Conservation (phyloP, 2,888 invertebrate species). For the Zhengitettix transpicula region DNA sequence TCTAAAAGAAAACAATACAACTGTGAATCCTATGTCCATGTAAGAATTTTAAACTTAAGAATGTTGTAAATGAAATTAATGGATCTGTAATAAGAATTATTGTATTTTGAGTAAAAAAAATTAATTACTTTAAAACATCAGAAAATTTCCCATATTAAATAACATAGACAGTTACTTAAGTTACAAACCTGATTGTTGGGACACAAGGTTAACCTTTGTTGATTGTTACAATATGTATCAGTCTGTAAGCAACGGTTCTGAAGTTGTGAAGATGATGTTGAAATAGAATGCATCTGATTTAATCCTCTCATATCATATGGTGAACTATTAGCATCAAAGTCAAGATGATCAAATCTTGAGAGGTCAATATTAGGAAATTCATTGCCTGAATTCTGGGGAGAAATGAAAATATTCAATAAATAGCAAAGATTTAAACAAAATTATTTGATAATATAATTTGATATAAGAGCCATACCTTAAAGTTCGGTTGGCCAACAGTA, state of each 20-base stretch:
- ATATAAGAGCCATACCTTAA: background rate
- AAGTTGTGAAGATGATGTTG: conserved; percentile 1
- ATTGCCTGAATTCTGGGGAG: background rate
- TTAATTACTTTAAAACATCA: no score
- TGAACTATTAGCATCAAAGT: conserved; percentile 1
- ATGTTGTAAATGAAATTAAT: no score
- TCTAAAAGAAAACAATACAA: no score
- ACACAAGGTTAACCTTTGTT: background rate
- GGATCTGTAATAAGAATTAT: no score
- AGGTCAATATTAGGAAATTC: conserved; percentile 6
- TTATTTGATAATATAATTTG: no score
- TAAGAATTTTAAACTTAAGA: no score
- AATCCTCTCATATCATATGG: background rate
- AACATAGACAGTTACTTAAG: no score
- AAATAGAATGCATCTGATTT: background rate
- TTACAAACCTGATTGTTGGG: background rate
- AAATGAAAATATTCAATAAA: background rate
- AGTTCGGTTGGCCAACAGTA: no score
- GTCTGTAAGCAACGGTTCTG: conserved; percentile 2
- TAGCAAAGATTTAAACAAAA: no score
- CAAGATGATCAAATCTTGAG: conserved; percentile 3
- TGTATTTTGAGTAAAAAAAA: no score
- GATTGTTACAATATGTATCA: background rate
- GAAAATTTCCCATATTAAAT: no score
- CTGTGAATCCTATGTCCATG: no score